Evolutionary conservation across 2,113 vertebrate genomes (phyloP), one percentile per base, ranked within the genome.

Genomic region (Poicephalus gulielmi): DNA sequence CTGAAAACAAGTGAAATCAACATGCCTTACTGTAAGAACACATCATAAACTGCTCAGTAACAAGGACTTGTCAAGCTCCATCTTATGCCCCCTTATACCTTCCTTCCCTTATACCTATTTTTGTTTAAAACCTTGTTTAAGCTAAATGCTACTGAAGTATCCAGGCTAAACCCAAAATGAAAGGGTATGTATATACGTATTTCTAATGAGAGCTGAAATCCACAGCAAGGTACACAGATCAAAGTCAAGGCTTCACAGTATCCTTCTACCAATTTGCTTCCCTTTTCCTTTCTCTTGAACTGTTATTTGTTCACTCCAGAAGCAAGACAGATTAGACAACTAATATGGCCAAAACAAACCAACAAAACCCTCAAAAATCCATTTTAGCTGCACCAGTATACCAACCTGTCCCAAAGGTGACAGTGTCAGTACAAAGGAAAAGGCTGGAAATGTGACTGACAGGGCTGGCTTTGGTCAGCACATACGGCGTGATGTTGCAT

Each of bases 1-100:
- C 76, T 74, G 49, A 86, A 88, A 90, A 82, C 20, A 85, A 59
- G 24, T 35, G 75, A 62, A 35, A 73, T 50, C 67, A 75, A 64
- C 23, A 53, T 11, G 41, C 3, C 39, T 63, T 62, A 49, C 50
- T 68, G 22, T 44, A 57, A 93, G 43, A 84, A 64, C 9, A 69
- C 10, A 90, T 27, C 41, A 92, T 24, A 57, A 90, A 75, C 41
- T 52, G 35, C 53, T 82, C 83, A 47, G 27, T 78, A 57, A 16
- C 62, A 67, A 87, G 70, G 50, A 31, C 23, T 59, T 2, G 4
- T 14, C 55, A 70, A 70, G 13, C 23, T 62, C 43, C 12, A 11
- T 14, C 20, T 35, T 63, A 64, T 6, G 19, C 2, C 1, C 2
- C 33, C 17, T 53, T 17, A 33, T 6, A 22, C 2, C 15, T 11